phyloP scores from a whole-genome alignment of 2,797 vertebrate genomes.

The Coendou prehensilis region DNA sequence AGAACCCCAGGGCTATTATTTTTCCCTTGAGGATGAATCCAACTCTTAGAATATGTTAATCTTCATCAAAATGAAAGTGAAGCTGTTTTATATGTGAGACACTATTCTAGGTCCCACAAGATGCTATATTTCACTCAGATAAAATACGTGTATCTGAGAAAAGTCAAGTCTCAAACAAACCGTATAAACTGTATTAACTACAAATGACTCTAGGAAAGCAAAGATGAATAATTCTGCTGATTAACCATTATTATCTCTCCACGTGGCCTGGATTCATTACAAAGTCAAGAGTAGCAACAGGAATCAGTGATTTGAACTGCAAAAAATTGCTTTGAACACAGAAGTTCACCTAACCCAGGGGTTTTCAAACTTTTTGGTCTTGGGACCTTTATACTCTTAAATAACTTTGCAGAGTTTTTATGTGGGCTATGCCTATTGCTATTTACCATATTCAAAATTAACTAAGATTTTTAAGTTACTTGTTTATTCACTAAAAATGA shows the following conservation, averaged over 20 bases:
- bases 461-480: neutral
- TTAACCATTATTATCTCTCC: slow-evolving; percentile 34
- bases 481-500: slow-evolving; percentile 1
- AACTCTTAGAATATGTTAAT: neutral
- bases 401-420: neutral
- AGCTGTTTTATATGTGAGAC: neutral
- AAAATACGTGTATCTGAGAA: slow-evolving; percentile 40
- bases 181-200: neutral
- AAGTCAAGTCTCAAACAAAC: slow-evolving; percentile 56
- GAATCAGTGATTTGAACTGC: neutral
- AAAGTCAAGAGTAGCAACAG: slow-evolving; percentile 28
- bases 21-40: neutral
- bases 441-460: neutral
- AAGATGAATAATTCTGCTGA: slow-evolving; percentile 27
- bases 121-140: neutral
- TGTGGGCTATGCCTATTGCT: neutral
- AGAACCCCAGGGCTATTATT: neutral
- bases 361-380: slow-evolving; percentile 42
- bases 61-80: neutral
- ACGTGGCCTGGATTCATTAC: neutral
- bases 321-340: neutral
- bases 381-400: neutral
- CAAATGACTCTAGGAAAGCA: slow-evolving; percentile 6
- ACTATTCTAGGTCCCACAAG: neutral
- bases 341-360: neutral